Evolutionary conservation across 2,113 vertebrate genomes (phyloP).

Genomic region (Nipponia nippon): DNA sequence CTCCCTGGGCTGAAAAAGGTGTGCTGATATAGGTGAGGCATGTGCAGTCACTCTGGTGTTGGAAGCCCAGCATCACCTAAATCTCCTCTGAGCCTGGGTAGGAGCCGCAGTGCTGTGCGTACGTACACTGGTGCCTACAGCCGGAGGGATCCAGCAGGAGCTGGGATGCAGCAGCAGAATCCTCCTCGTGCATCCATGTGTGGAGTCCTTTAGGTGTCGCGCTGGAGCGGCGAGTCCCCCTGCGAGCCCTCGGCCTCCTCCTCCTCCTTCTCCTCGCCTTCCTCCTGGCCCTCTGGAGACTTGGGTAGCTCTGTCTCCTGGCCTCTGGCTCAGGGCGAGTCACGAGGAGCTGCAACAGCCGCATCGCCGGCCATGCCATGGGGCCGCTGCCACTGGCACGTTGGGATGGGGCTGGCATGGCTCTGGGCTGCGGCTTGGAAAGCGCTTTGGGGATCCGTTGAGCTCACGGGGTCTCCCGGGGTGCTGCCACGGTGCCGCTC

Average conservation of each 20-base stretch:
- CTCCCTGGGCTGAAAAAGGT: not conserved
- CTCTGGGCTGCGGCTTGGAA: not conserved
- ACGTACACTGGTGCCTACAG: rapidly evolving
- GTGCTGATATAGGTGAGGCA: not conserved
- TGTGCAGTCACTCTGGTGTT: not conserved
- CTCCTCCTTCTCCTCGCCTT: not conserved
- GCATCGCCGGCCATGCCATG: not conserved
- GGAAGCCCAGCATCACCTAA: not conserved
- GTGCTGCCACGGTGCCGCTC: not conserved
- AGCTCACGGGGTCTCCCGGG: rapidly evolving
- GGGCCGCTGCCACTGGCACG: not conserved
- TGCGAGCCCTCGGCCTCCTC: not conserved
- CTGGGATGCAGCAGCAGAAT: not conserved
- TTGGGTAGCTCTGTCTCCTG: not conserved
- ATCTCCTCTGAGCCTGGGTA: not conserved
- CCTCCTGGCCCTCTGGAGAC: not conserved
- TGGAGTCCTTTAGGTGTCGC: slow-evolving; percentile 30
- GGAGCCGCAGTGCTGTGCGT: not conserved
- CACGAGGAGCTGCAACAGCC: not conserved
- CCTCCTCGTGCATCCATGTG: not conserved
- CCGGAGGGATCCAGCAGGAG: rapidly evolving
- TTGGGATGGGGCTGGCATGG: not conserved
- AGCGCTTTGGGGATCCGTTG: not conserved
- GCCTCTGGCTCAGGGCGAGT: not conserved
- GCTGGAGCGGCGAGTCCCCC: not conserved